These are phyloP conservation scores for Morone chrysops DNA, from an alignment of 2,113 vertebrate genomes.

Conservation along the genomic window DNA sequence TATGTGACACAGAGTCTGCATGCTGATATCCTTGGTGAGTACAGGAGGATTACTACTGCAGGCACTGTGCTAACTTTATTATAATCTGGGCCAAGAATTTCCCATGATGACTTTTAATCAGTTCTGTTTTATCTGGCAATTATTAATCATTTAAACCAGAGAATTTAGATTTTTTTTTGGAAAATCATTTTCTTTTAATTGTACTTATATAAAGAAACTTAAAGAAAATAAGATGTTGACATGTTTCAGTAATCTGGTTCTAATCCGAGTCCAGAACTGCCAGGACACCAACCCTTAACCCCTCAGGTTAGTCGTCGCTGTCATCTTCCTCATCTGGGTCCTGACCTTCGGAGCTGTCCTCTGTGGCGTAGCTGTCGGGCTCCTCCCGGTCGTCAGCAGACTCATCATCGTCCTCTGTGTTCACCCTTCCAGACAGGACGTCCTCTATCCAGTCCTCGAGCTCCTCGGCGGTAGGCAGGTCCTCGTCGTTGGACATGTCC, in stretches of 20 bases:
- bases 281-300: background rate
- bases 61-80: background rate
- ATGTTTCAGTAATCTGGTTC: too few species aligned
- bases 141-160: constrained; percentile 1
- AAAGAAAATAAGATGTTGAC: too few species aligned
- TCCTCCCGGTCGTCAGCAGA: constrained; percentile 74
- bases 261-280: too few species aligned
- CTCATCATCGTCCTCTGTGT: constrained; percentile 93
- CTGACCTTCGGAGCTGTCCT: constrained; percentile 63
- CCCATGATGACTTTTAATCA: background rate
- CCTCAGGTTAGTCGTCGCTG: constrained; percentile 42
- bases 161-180: background rate
- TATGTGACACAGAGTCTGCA: background rate
- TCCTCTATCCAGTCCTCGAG: constrained; percentile 99
- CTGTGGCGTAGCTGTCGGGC: constrained; percentile 34
- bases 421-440: constrained; percentile 96
- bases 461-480: constrained; percentile 92
- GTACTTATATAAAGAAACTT: too few species aligned
- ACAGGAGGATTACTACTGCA: constrained; percentile 10
- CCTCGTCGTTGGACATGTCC: constrained; percentile 94
- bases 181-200: background rate
- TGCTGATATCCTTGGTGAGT: background rate
- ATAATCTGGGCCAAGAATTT: constrained; percentile 6
- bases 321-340: constrained; percentile 79
- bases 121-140: background rate